phyloP scores from a whole-genome alignment of 2,888 invertebrate genomes.

The Ptychoptera contaminata region DNA sequence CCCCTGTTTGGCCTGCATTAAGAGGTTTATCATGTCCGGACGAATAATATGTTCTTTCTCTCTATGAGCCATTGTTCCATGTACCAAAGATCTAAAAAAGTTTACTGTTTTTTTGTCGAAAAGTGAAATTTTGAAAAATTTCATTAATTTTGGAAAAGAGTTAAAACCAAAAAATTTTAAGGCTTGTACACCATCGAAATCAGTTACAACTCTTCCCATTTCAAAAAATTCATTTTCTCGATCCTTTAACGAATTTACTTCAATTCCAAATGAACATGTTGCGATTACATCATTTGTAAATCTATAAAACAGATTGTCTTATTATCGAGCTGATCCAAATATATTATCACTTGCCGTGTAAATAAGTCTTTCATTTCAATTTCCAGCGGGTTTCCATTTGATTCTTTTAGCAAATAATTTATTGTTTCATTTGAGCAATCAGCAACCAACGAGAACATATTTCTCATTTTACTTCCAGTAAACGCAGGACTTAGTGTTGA shows the following conservation, averaged over 20 bases:
- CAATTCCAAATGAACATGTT: constrained; percentile 34
- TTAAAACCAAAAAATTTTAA: too few relatives aligned
- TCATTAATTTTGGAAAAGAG: too few relatives aligned
- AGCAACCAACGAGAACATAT: constrained; percentile 29
- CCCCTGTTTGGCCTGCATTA: constrained; percentile 35
- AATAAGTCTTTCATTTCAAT: too few relatives aligned
- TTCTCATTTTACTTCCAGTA: constrained; percentile 32
- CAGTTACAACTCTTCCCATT: constrained; percentile 23
- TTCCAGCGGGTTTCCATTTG: too few relatives aligned
- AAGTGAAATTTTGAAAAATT: constrained; percentile 13
- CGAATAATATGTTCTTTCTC: constrained; percentile 27
- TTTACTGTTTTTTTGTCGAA: constrained; percentile 15
- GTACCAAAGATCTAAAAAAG: constrained; percentile 28
- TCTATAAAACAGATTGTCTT: too few relatives aligned
- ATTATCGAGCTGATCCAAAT: too few relatives aligned
- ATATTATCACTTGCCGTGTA: too few relatives aligned
- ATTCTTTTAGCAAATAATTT: too few relatives aligned
- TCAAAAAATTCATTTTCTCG: constrained; percentile 32
- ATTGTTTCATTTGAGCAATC: constrained; percentile 9
- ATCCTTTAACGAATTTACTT: constrained; percentile 32
- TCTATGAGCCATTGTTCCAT: constrained; percentile 28
- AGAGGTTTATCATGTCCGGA: constrained; percentile 38
- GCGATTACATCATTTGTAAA: constrained; percentile 39
- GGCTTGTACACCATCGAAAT: too few relatives aligned
- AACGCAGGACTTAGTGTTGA: constrained; percentile 31